Base-by-base conservation (phyloP, 2,113 vertebrate species). In the Stercorarius parasiticus region DNA sequence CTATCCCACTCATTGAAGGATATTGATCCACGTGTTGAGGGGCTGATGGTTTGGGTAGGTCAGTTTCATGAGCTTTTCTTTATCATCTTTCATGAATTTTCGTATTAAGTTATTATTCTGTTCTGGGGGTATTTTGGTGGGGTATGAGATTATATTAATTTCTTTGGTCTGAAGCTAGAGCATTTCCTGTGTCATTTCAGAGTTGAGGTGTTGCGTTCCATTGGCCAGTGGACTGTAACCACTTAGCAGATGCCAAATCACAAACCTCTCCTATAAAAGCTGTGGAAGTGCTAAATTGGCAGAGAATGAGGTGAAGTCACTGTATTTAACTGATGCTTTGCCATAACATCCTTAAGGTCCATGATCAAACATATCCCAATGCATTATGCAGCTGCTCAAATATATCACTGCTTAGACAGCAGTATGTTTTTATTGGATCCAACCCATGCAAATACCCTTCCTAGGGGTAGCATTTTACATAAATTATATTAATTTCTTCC, bases 401-500 rank as follows among this genome's bases (percentile, higher is more conserved):
- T 69, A 40, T 84, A 91, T 88, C 71, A 56, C 43, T 86, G 43
- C 52, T 92, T 52, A 92, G 77, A 72, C 67, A 93, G 58, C 69
- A 52, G 43, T 65, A 36, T 84, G 52, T 91, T 97, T 95, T 91
- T 82, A 45, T 42, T 96, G 96, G 90, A 94, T 76, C 87, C 70
- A 86, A 52, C 23, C 53, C 81, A 91, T 58, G n/a, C 0, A 15
- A 91, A 88, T 91, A 87, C 56, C 56, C 86, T 90, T 91, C n/a
- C 29, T 52, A 84, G 25, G 30, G 79, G 62, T 86, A 97, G 76
- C 22, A 82, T 65, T 96, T 97, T 92, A 52, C 65, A 78, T 43
- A 95, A 82, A 91, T 88, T 66, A n/a, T 55, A 61, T 82, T 84
- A 76, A 92, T 95, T 97, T 94, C 36, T 96, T 96, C 83, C 83